phyloP scores from a whole-genome alignment of 2,888 invertebrate genomes.

The Osedax frankpressi region DNA sequence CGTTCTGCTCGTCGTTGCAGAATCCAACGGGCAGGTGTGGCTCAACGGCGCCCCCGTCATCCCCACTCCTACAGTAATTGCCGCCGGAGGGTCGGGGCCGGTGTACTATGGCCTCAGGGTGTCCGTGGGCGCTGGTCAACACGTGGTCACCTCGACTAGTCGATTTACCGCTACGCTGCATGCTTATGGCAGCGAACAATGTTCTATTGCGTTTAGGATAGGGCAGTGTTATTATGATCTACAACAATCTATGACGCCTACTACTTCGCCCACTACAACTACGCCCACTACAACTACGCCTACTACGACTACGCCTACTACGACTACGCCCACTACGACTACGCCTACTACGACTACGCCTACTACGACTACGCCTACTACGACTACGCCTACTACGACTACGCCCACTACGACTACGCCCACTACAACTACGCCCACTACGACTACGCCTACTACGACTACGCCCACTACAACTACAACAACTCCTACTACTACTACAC shows the following conservation, averaged over 20 bases:
- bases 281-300: background rate
- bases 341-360: background rate
- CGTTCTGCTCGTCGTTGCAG: background rate
- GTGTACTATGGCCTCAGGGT: too few relatives aligned
- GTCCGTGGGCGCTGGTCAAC: too few relatives aligned
- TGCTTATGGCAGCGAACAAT: background rate
- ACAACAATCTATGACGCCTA: background rate
- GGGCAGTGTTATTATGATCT: background rate
- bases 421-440: background rate
- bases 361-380: background rate
- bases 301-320: background rate
- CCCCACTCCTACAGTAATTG: background rate
- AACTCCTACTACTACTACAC: background rate
- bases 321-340: background rate
- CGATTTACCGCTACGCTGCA: background rate
- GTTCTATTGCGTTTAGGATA: background rate
- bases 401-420: background rate
- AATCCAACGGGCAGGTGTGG: background rate
- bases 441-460: background rate
- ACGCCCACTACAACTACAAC: background rate
- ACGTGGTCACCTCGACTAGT: background rate
- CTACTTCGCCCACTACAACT: background rate
- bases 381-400: background rate
- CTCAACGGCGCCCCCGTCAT: background rate
- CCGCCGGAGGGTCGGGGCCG: too few relatives aligned